phyloP scores from a whole-genome alignment of 2,888 invertebrate genomes.

The Glyphotaelius pellucidus region DNA sequence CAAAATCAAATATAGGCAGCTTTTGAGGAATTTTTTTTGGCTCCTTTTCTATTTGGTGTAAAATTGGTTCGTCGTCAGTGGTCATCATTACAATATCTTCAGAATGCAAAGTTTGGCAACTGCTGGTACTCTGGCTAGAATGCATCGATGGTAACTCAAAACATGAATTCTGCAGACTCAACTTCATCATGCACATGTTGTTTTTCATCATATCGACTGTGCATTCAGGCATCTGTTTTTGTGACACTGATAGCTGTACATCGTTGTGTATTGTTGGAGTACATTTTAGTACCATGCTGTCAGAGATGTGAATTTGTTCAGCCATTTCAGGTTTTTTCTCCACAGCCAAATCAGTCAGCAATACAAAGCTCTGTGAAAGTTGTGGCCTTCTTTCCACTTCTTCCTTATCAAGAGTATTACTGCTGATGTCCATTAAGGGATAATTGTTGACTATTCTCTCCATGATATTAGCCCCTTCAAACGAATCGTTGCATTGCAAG shows the following conservation, averaged over 20 bases:
- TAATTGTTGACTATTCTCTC: not conserved
- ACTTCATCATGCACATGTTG: not conserved
- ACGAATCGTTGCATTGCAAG: not conserved
- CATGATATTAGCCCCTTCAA: not conserved
- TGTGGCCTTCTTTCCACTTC: not conserved
- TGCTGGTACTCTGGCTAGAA: not conserved
- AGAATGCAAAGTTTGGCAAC: not conserved
- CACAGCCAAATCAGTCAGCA: not conserved
- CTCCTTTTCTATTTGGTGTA: not conserved
- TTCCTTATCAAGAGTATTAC: not conserved
- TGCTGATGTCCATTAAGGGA: not conserved
- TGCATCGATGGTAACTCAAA: too few relatives aligned
- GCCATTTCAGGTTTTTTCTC: not conserved
- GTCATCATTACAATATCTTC: not conserved
- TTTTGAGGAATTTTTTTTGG: not conserved
- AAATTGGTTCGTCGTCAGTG: not conserved
- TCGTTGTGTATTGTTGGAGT: not conserved
- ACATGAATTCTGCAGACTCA: not conserved
- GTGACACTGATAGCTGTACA: not conserved
- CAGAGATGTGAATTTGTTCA: not conserved
- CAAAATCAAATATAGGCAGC: not conserved
- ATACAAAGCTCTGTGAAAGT: not conserved
- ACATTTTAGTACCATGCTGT: not conserved
- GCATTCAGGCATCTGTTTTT: not conserved
- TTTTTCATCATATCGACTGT: not conserved